These are phyloP conservation scores for Sinocyclocheilus anshuiensis DNA, from an alignment of 2,113 vertebrate species.

Conservation along the genomic window DNA sequence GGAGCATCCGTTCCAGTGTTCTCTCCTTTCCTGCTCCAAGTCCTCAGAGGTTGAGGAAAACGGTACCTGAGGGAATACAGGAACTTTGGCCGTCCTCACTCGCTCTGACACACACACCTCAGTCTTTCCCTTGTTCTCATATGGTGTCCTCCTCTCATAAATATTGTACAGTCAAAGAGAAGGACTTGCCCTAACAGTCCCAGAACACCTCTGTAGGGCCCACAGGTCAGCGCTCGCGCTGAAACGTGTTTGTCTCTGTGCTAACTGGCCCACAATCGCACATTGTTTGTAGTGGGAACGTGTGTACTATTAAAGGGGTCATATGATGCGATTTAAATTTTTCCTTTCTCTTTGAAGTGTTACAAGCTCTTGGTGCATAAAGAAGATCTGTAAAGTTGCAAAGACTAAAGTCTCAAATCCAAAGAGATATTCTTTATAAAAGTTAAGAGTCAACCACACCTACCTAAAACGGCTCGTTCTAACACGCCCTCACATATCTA, in stretches of 20 bases:
- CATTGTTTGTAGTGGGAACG: not conserved
- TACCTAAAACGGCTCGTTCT: too few species aligned
- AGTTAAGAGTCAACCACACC: too few species aligned
- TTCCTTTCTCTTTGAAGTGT: too few species aligned
- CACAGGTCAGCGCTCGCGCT: constrained; percentile 2
- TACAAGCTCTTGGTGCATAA: too few species aligned
- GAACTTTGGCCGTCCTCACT: constrained; percentile 32
- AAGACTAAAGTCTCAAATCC: too few species aligned
- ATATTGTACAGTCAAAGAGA: constrained; percentile 22
- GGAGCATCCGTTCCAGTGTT: constrained; percentile 47
- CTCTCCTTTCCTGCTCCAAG: constrained; percentile 48
- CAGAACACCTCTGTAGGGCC: not conserved
- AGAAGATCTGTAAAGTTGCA: too few species aligned
- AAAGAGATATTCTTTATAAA: too few species aligned
- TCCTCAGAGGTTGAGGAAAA: constrained; percentile 46
- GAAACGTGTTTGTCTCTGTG: constrained; percentile 5
- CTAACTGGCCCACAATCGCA: not conserved
- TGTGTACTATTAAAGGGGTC: not conserved
- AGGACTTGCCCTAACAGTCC: constrained; percentile 20
- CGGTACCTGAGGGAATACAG: constrained; percentile 25
- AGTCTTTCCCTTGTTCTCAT: constrained; percentile 33
- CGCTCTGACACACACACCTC: not conserved
- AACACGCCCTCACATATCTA: too few species aligned
- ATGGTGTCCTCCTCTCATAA: constrained; percentile 9
- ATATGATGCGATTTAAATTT: too few species aligned